A percentile compares a stretch with the other conserved stretches of the same genome.
Conservation (phyloP, 1,140 invertebrate genomes). For the Thereuonema tuberculata region DNA sequence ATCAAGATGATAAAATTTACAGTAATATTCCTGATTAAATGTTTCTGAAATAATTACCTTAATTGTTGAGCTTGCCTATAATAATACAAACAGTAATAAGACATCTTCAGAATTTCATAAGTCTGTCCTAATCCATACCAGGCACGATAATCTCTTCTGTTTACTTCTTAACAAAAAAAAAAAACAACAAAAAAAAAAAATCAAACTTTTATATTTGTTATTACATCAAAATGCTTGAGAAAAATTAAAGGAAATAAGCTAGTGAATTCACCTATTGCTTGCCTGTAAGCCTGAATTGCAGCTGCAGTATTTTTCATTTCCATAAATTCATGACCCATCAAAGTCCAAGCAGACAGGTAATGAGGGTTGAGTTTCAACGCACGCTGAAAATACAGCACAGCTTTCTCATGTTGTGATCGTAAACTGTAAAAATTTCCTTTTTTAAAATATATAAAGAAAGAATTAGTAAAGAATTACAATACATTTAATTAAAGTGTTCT, state of each 20-base stretch:
- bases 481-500: not conserved
- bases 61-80: conserved; percentile 91
- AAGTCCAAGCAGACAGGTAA: conserved; percentile 87
- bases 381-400: conserved; percentile 89
- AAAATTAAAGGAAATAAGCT: not conserved
- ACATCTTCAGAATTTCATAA: conserved; percentile 96
- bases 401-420: conserved; percentile 88
- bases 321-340: conserved; percentile 99
- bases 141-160: conserved; percentile 82
- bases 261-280: conserved; percentile 89
- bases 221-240: not conserved
- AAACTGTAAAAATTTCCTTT: conserved; percentile 96
- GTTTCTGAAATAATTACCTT: conserved; percentile 41
- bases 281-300: conserved; percentile 90
- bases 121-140: conserved; percentile 98
- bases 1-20: too few relatives aligned
- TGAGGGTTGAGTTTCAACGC: conserved; percentile 89
- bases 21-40: too few relatives aligned
- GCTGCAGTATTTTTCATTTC: conserved; percentile 97
- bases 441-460: conserved; percentile 26
- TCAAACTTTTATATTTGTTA: conserved; percentile 25
- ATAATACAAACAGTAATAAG: conserved; percentile 89
- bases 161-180: too few relatives aligned
- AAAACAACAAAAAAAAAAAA: too few relatives aligned
- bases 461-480: not conserved